Evolutionary conservation across 1,140 invertebrate species (phyloP).

Genomic region (Pachypsylla venusta): DNA sequence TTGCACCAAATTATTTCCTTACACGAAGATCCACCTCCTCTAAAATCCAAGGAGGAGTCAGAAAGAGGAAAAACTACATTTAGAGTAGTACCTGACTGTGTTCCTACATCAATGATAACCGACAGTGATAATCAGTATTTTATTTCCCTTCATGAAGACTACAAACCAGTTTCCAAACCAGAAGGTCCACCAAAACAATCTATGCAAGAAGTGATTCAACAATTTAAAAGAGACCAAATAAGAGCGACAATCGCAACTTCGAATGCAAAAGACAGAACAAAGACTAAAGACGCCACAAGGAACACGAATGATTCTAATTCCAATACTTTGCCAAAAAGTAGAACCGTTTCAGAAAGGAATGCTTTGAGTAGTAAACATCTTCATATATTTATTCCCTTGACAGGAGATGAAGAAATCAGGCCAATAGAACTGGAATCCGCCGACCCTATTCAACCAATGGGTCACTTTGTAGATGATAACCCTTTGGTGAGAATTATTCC

Average conservation of each 20-base stretch:
- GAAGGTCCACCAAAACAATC: neutral
- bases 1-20: conserved; percentile 4
- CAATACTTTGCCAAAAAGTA: conserved; percentile 6
- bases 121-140: conserved; percentile 6
- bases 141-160: neutral
- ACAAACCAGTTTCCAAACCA: conserved; percentile 1
- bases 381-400: conserved; percentile 2
- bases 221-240: neutral
- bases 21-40: conserved; percentile 7
- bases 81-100: conserved; percentile 6
- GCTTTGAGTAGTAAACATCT: neutral
- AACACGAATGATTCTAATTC: neutral
- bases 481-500: conserved; percentile 1
- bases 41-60: neutral
- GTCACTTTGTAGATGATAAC: neutral
- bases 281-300: neutral
- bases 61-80: neutral
- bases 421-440: conserved; percentile 1
- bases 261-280: neutral
- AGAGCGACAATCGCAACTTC: neutral
- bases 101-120: conserved; percentile 2
- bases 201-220: neutral
- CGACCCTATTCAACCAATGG: neutral
- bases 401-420: conserved; percentile 6
- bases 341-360: neutral